phyloP scores from a whole-genome alignment of 2,113 vertebrate species.

The Glareola pratincola region DNA sequence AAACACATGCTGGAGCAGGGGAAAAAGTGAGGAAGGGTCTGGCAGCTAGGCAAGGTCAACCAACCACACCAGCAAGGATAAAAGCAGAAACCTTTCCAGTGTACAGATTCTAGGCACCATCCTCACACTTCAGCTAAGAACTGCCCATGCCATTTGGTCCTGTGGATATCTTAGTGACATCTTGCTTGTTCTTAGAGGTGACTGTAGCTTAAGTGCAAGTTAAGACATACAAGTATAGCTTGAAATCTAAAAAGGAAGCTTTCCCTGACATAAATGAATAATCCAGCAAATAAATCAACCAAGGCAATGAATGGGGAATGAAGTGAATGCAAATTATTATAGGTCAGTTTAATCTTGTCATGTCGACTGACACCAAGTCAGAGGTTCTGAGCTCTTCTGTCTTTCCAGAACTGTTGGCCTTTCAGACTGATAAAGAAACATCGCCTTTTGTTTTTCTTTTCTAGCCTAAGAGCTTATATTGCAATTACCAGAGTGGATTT shows the following conservation, averaged over 20 bases:
- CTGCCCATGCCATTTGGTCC: not conserved
- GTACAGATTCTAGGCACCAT: not conserved
- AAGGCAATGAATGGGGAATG: not conserved
- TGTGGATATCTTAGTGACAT: not conserved
- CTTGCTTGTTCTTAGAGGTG: not conserved
- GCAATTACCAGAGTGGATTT: not conserved
- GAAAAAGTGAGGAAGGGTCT: not conserved
- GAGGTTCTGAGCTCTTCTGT: not conserved
- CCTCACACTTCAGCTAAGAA: not conserved
- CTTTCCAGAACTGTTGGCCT: not conserved
- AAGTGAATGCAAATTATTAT: not conserved
- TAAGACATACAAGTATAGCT: not conserved
- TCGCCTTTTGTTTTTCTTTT: not conserved
- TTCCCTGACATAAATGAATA: not conserved
- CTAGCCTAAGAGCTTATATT: not conserved
- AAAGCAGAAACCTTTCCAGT: not conserved
- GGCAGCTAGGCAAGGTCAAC: not conserved
- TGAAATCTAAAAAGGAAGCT: not conserved
- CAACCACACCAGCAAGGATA: not conserved
- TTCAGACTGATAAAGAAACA: not conserved
- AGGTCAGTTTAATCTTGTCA: not conserved
- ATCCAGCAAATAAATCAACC: not conserved
- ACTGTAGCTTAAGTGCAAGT: not conserved
- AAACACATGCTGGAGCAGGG: not conserved
- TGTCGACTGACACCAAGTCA: not conserved